Conservation (phyloP, 2,797 vertebrate species). For the Sebastes oblongus region DNA sequence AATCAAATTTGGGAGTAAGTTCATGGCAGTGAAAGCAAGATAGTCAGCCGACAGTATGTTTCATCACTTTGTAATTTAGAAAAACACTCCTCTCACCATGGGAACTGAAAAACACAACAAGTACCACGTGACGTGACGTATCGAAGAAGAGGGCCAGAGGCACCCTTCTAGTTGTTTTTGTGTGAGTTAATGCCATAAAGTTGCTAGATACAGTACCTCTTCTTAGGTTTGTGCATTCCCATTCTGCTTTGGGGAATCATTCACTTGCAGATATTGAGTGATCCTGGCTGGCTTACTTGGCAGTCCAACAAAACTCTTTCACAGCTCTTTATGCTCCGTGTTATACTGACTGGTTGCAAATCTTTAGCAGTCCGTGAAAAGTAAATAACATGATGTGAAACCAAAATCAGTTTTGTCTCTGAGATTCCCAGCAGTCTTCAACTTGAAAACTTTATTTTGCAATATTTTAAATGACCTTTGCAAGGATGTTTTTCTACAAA, state of each 20-base stretch:
- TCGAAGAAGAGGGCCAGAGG: conserved; percentile 11
- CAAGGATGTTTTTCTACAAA: not conserved
- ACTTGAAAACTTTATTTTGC: not conserved
- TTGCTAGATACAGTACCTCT: not conserved
- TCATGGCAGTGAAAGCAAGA: conserved; percentile 32
- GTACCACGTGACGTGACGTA: conserved; percentile 15
- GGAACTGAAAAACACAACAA: conserved; percentile 17
- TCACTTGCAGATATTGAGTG: conserved; percentile 30
- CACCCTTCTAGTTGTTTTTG: not conserved
- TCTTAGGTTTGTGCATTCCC: not conserved
- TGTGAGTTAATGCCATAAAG: conserved; percentile 2
- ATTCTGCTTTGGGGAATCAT: conserved; percentile 25
- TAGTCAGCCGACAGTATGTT: conserved; percentile 27
- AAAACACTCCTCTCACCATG: conserved; percentile 34
- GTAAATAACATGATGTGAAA: conserved; percentile 49
- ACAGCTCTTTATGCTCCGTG: conserved; percentile 15
- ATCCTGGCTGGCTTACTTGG: conserved; percentile 37
- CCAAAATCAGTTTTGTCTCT: conserved; percentile 24
- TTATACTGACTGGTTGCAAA: conserved; percentile 4
- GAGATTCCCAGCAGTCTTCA: conserved; percentile 5
- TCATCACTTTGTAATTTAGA: conserved; percentile 58
- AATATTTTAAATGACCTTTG: not conserved
- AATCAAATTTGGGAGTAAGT: conserved; percentile 55
- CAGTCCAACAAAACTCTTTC: conserved; percentile 22
- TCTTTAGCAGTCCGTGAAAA: conserved; percentile 40